A percentile compares a stretch with the other conserved stretches of the same genome.
phyloP scores from a whole-genome alignment of 2,797 vertebrate genomes.

The Enteromius paludinosus region DNA sequence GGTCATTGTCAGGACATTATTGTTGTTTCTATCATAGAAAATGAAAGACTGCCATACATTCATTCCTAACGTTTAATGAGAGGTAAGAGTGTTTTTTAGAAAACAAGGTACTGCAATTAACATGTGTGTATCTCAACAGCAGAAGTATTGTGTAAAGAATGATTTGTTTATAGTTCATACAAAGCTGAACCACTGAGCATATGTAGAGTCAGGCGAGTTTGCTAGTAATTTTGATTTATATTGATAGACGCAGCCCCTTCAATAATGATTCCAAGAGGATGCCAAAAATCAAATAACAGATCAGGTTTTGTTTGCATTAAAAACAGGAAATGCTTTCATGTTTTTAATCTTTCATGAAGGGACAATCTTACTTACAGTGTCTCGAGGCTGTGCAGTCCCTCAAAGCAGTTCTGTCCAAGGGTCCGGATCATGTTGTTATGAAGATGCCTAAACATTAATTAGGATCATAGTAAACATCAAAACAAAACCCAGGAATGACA shows the following conservation, averaged over 20 bases:
- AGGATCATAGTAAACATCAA: constrained; percentile 40
- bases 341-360: constrained; percentile 48
- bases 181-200: constrained; percentile 23
- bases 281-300: constrained; percentile 56
- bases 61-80: constrained; percentile 41
- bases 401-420: constrained; percentile 88
- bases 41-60: constrained; percentile 12
- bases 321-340: constrained; percentile 58
- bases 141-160: constrained; percentile 33
- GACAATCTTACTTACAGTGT: constrained; percentile 88
- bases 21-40: constrained; percentile 30
- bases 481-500: constrained; percentile 42
- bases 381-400: constrained; percentile 92
- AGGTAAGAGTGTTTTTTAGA: constrained; percentile 17
- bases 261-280: constrained; percentile 28
- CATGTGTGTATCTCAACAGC: constrained; percentile 18
- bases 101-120: constrained; percentile 24
- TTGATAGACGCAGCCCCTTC: constrained; percentile 13
- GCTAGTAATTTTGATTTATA: constrained; percentile 47
- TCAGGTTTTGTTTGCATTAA: constrained; percentile 29
- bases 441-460: constrained; percentile 84
- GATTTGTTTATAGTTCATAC: constrained; percentile 43
- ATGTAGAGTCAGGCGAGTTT: constrained; percentile 31
- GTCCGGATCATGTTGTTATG: constrained; percentile 94
- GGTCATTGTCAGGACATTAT: constrained; percentile 13